These are phyloP conservation scores for Mellilla xanthometata DNA, from an alignment of 2,888 invertebrate genomes.

Conservation along the genomic window DNA sequence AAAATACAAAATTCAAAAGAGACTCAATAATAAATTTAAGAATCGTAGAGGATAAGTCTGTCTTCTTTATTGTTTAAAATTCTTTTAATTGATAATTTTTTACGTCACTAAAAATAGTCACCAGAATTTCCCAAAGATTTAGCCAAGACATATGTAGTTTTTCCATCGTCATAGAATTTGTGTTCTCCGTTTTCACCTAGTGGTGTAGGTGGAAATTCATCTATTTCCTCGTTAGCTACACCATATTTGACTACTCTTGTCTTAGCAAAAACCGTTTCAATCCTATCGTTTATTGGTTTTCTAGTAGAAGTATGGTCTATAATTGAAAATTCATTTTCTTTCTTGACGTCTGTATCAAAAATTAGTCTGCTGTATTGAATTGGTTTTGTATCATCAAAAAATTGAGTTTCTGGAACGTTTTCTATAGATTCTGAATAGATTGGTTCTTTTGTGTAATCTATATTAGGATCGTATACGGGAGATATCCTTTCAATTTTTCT, in stretches of 20 bases:
- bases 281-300: conserved; percentile 16
- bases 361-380: conserved; percentile 19
- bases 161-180: conserved; percentile 22
- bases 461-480: background rate
- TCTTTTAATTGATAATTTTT: no score
- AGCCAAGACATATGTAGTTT: conserved; percentile 38
- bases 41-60: no score
- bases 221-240: conserved; percentile 12
- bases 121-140: conserved; percentile 34
- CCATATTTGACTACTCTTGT: conserved; percentile 64
- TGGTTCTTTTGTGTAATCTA: background rate
- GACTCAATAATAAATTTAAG: no score
- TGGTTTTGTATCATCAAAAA: conserved; percentile 34
- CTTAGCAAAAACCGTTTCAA: conserved; percentile 61
- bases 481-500: conserved; percentile 44
- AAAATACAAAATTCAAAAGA: no score
- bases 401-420: conserved; percentile 8
- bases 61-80: no score
- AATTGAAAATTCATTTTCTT: no score
- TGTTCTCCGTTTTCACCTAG: conserved; percentile 12
- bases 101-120: conserved; percentile 24
- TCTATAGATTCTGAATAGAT: conserved; percentile 1
- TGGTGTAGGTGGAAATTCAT: conserved; percentile 10
- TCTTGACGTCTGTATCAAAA: conserved; percentile 4
- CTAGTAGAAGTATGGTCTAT: conserved; percentile 19